A percentile compares a stretch with the other conserved stretches of the same genome.
phyloP scores from a whole-genome alignment of 2,113 vertebrate species.

The Psittacus erithacus region DNA sequence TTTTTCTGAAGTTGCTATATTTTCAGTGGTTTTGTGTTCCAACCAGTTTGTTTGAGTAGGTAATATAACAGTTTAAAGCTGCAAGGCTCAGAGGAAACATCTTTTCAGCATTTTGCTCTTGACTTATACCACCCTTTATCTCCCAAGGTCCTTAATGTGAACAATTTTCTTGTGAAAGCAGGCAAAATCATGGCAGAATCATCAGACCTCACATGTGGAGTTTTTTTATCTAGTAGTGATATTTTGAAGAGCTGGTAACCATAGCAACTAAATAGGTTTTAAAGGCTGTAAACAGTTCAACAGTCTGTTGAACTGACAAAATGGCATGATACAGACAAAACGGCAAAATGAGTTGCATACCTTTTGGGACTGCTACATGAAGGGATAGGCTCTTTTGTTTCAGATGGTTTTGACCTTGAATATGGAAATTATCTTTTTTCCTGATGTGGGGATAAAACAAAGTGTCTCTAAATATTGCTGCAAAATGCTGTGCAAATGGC shows the following conservation, averaged over 20 bases:
- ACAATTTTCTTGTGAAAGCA: background rate
- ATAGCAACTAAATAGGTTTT: constrained; percentile 48
- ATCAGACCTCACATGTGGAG: background rate
- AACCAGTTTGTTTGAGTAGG: background rate
- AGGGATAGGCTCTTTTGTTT: background rate
- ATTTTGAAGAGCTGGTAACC: constrained; percentile 48
- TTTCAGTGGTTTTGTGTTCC: background rate
- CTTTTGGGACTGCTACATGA: background rate
- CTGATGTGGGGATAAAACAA: background rate
- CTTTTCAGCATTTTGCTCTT: background rate
- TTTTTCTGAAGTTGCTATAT: background rate
- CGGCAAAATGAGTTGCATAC: background rate
- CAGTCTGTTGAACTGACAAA: constrained; percentile 35
- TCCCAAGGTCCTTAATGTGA: background rate
- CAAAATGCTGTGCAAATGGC: background rate
- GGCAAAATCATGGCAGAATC: background rate
- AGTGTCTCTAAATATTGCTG: background rate
- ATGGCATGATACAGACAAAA: background rate
- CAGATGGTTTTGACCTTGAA: background rate
- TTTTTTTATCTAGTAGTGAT: background rate
- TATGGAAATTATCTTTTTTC: background rate
- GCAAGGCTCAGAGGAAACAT: background rate
- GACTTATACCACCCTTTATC: background rate
- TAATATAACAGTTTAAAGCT: background rate
- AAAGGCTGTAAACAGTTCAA: constrained; percentile 27